A percentile compares a stretch with the other conserved stretches of the same genome.
Evolutionary conservation across 2,797 vertebrate species (phyloP).

Genomic region (Todus mexicanus): DNA sequence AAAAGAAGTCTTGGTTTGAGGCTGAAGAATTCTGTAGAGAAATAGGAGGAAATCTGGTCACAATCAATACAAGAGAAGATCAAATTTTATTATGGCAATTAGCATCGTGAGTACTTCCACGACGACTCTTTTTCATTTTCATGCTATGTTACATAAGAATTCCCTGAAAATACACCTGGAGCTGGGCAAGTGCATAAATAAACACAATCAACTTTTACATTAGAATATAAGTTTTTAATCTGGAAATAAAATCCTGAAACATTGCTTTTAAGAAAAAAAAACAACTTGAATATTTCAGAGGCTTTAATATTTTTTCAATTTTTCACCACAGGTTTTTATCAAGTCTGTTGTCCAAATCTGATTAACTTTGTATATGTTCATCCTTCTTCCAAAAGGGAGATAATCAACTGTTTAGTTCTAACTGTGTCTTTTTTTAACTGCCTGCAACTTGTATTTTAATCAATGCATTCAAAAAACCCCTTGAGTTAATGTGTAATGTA

Average conservation of each 20-base stretch:
- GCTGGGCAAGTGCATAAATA: background rate
- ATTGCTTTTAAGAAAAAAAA: background rate
- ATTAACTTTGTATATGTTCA: background rate
- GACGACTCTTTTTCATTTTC: background rate
- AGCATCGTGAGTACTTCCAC: conserved; percentile 51
- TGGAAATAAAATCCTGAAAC: background rate
- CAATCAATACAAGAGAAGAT: conserved; percentile 77
- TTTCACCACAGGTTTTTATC: background rate
- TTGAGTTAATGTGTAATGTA: background rate
- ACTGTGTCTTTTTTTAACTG: background rate
- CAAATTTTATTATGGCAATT: conserved; percentile 47
- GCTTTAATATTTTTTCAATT: background rate
- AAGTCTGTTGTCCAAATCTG: background rate
- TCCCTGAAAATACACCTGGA: background rate
- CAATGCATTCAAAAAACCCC: accelerated
- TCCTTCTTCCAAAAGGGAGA: background rate
- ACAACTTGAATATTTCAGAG: background rate
- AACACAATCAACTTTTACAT: background rate
- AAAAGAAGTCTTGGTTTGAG: conserved; percentile 85
- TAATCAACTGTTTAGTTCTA: background rate
- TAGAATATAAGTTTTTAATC: background rate
- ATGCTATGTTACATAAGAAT: background rate
- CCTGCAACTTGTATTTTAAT: background rate
- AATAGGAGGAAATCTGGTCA: conserved; percentile 85
- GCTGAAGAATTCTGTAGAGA: conserved; percentile 83